phyloP scores from a whole-genome alignment of 2,888 invertebrate species.

The Acanthacorydalis orientalis region DNA sequence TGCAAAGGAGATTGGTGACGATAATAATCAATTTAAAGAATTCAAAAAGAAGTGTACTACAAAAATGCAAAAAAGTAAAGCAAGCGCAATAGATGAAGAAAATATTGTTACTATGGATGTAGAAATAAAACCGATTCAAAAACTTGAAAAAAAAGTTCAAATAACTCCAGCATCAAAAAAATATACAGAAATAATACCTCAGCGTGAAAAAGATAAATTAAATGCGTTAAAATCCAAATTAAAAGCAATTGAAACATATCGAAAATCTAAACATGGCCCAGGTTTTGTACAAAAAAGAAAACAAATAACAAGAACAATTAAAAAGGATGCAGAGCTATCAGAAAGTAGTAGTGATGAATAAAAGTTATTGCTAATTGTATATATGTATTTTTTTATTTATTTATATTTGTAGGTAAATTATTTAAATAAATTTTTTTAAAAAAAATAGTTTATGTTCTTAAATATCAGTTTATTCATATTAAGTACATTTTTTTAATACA shows the following conservation, averaged over 20 bases:
- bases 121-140: conserved; percentile 11
- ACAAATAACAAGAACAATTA: conserved; percentile 27
- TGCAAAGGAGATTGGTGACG: conserved; percentile 14
- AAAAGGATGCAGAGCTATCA: conserved; percentile 46
- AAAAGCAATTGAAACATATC: conserved; percentile 56
- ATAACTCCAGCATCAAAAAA: conserved; percentile 21
- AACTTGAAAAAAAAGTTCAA: conserved; percentile 15
- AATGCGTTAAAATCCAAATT: conserved; percentile 48
- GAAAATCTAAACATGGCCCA: conserved; percentile 45
- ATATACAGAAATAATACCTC: conserved; percentile 49
- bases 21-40: conserved; percentile 11
- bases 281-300: conserved; percentile 31
- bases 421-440: too few relatives aligned
- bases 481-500: too few relatives aligned
- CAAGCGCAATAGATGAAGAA: conserved; percentile 10
- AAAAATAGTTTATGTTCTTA: too few relatives aligned
- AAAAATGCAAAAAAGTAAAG: conserved; percentile 13
- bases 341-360: conserved; percentile 44
- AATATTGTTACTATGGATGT: conserved; percentile 5
- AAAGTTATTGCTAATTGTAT: conserved; percentile 8
- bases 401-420: too few relatives aligned
- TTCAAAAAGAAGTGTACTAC: conserved; percentile 16
- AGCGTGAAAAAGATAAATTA: conserved; percentile 48
- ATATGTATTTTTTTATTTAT: neutral
- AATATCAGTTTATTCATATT: too few relatives aligned